Evolutionary conservation across 2,113 vertebrate genomes (phyloP), one percentile per base, ranked within the genome.

Genomic region (Neodontobutis hainanensis): DNA sequence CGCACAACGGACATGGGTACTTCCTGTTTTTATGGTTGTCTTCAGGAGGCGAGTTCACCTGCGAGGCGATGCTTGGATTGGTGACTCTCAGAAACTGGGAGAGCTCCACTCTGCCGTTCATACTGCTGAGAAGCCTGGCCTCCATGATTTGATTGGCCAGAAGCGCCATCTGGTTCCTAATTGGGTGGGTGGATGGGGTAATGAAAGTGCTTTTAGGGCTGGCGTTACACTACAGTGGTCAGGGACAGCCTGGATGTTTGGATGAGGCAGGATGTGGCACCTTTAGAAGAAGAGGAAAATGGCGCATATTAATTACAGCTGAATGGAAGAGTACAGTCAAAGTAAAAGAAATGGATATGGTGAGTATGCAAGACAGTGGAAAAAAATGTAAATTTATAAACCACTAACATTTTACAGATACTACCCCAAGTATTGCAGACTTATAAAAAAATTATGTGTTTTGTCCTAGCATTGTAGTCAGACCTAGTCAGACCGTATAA

Each of bases 81-180:
- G 97, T 95, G 48, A 95, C 96, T 14, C 97, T 95, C 60, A 99
- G 86, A 90, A 99, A 99, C 85, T 98, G 97, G 79, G 98, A 97
- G 65, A 99, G 92, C 68, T 99, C 97, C 53, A 96, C 95, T 3
- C 96, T 92, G 32, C 97, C 96, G 0, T 99, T 99, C 86, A 99
- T 91, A 78, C 88, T 90, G 83, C 94, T 92, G 40, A 94, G 89
- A 72, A 92, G 88, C 68, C 90, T 88, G 82, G 93, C 93, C 44
- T 99, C 97, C 32, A 97, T 95, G 63, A 99, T 94, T 87, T 97
- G 97, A 90, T 95, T 97, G 87, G 97, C 96, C 88, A 99, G 84
- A 67, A 99, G 85, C 0, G 97, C 96, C 97, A 99, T 98, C 91
- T 97, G 97, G 85, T 92, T 93, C 88, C 94, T 96, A 90, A 97